Percentiles rank a stretch among this genome's conserved stretches.
Conservation (phyloP, 2,797 vertebrate species). For the Nannoperca obscura region DNA sequence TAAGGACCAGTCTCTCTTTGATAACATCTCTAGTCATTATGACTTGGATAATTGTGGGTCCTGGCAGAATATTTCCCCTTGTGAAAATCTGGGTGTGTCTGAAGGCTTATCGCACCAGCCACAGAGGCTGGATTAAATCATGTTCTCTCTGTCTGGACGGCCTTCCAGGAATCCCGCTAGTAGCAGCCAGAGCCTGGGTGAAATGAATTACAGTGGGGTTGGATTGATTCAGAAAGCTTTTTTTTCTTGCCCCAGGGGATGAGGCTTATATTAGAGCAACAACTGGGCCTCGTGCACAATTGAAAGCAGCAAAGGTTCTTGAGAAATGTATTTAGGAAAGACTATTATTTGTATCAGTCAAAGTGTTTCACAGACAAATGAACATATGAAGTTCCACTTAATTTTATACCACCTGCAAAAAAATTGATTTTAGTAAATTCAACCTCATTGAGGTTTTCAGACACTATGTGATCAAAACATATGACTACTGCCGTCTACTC, state of each 20-base stretch:
- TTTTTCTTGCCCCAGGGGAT: constrained; percentile 44
- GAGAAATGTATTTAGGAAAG: constrained; percentile 60
- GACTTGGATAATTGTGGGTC: constrained; percentile 81
- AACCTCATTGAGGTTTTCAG: constrained; percentile 61
- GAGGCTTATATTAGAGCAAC: constrained; percentile 64
- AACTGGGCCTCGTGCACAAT: constrained; percentile 47
- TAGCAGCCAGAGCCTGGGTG: constrained; percentile 74
- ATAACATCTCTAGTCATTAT: constrained; percentile 84
- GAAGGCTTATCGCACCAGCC: constrained; percentile 72
- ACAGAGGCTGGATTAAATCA: constrained; percentile 77
- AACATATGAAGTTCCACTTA: constrained; percentile 65
- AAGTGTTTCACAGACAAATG: constrained; percentile 53
- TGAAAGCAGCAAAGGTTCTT: constrained; percentile 55
- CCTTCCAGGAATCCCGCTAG: constrained; percentile 74
- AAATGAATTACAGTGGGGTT: constrained; percentile 72
- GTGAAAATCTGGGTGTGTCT: constrained; percentile 83
- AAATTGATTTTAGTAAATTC: constrained; percentile 70
- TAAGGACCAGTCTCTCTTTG: constrained; percentile 78
- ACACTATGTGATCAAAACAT: constrained; percentile 65
- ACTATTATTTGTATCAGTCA: constrained; percentile 56
- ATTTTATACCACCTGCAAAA: constrained; percentile 62
- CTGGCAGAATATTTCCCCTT: constrained; percentile 80
- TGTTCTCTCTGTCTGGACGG: constrained; percentile 71
- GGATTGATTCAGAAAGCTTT: constrained; percentile 66
- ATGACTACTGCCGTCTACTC: constrained; percentile 50